Conservation (phyloP, 2,797 vertebrate species). For the Lates japonicus region DNA sequence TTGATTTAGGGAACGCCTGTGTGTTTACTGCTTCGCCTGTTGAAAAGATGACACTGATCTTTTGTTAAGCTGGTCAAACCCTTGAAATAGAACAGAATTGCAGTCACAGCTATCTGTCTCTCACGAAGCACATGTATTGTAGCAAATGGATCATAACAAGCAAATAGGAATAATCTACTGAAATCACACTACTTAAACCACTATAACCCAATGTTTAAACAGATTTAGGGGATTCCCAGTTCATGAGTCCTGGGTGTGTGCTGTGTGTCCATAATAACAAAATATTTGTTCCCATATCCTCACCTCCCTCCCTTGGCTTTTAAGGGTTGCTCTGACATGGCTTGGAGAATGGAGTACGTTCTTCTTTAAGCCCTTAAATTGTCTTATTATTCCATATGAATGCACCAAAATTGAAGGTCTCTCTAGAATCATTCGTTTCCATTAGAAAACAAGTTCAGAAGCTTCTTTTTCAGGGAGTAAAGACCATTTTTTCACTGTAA, state of each 20-base stretch:
- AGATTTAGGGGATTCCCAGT: constrained; percentile 15
- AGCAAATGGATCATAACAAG: constrained; percentile 22
- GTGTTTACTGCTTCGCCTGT: constrained; percentile 41
- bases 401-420: background rate
- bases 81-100: constrained; percentile 26
- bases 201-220: constrained; percentile 19
- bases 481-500: background rate
- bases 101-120: constrained; percentile 24
- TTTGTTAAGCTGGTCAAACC: constrained; percentile 52
- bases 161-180: constrained; percentile 30
- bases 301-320: background rate
- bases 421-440: background rate
- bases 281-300: background rate
- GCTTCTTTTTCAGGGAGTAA: background rate
- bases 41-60: constrained; percentile 41
- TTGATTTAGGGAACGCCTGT: constrained; percentile 60
- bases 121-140: constrained; percentile 16
- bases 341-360: background rate
- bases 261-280: constrained; percentile 26
- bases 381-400: background rate
- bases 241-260: constrained; percentile 21
- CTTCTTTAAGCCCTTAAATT: background rate
- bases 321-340: too few relatives aligned
- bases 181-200: constrained; percentile 25
- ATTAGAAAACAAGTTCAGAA: background rate